Evolutionary conservation across 2,797 vertebrate species (phyloP).

Genomic region (Cephalopachus bancanus): DNA sequence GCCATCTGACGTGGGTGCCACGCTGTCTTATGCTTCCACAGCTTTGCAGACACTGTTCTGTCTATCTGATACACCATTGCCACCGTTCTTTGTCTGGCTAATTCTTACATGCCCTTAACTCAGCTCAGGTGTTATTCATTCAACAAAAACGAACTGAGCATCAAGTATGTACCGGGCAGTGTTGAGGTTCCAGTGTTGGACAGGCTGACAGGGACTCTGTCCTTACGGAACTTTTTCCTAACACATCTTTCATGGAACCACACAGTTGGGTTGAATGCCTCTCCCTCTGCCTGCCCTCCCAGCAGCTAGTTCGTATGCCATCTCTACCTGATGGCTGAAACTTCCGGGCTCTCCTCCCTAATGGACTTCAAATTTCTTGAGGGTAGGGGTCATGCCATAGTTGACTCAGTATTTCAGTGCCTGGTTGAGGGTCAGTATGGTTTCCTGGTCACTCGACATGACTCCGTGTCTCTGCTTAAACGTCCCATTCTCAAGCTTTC

Average conservation of each 20-base stretch:
- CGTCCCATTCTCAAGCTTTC: not conserved
- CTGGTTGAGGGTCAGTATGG: not conserved
- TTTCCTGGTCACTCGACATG: not conserved
- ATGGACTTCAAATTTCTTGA: not conserved
- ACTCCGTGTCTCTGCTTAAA: not conserved
- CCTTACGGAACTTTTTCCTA: not conserved
- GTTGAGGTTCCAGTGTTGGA: not conserved
- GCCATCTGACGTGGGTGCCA: not conserved
- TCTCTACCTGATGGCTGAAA: not conserved
- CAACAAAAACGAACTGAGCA: not conserved
- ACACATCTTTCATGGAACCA: not conserved
- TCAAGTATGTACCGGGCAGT: not conserved
- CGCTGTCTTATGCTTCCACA: not conserved
- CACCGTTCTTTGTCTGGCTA: not conserved
- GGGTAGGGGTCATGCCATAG: accelerated
- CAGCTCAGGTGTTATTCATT: not conserved
- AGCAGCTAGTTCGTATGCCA: accelerated
- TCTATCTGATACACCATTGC: no score
- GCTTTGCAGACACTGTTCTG: not conserved
- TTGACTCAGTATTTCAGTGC: not conserved
- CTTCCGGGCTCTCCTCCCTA: not conserved
- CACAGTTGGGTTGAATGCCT: accelerated
- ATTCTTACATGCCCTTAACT: not conserved
- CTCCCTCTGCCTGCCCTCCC: not conserved
- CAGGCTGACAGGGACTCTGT: not conserved